Evolutionary conservation across 2,113 vertebrate genomes (phyloP), one percentile per base, ranked within the genome.

Genomic region (Raphicerus campestris): DNA sequence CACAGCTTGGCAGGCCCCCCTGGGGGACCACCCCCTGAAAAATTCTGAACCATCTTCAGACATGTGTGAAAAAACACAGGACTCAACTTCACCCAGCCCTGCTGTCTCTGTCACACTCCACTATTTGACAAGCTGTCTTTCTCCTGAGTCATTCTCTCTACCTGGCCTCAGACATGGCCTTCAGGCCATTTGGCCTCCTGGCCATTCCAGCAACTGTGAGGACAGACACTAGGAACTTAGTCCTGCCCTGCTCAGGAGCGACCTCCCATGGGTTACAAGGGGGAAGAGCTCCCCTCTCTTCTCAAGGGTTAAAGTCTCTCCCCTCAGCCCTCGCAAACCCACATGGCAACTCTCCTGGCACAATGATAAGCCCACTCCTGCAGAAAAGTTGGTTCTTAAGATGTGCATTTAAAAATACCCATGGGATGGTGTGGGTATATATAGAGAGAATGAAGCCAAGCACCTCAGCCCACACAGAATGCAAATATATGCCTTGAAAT

Each of bases 391-490:
- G 87, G 83, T 87, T 97, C 91, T 49, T 17, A 22, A 96, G 93
- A 92, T 49, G 30, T 32, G 14, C 87, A 47, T 95, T 97, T 97
- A 97, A 98, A 98, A 98, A 97, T 98, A 97, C 95, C 97, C 89
- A 11, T 2, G 95, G 87, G 86, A 81, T 85, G 94, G 81, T 32
- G 66, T 55, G 96, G 78, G 98, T 94, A 87, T 89, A 93, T 86
- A 85, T 39, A 95, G 95, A 70, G 75, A 93, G 80, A 80, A 93
- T 19, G 82, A 26, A 95, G 93, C 96, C 90, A 89, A 87, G 90
- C 92, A 95, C 95, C 77, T 89, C 97, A 15, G 97, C 98, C 98
- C 97, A 98, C 97, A 94, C 96, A 73, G 95, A 96, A 98, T 93
- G 97, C 97, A 97, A 97, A 97, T 95, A n/a, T 87, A 81, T 61